Percentiles rank a stretch among this genome's conserved stretches.
Evolutionary conservation across 2,888 invertebrate genomes (phyloP).

Genomic region (Chloroclysta siterata): DNA sequence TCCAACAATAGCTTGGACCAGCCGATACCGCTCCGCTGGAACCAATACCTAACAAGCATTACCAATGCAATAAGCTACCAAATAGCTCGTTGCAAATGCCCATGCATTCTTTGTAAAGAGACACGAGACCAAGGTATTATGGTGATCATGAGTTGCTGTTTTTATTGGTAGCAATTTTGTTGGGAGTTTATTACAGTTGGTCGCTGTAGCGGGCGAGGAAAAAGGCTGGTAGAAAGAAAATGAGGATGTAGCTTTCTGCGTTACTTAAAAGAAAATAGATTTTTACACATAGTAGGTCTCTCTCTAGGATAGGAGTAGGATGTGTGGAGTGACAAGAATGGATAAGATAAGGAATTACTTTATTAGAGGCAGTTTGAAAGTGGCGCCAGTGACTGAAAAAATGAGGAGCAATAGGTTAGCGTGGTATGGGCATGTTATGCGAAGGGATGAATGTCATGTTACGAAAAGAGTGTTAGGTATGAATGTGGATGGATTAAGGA

Average conservation of each 20-base stretch:
- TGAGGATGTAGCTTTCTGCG: neutral
- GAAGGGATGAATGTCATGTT: too few species aligned
- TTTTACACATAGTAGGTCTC: neutral
- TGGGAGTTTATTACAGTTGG: constrained; percentile 7
- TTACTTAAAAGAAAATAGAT: constrained; percentile 8
- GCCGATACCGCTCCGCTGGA: constrained; percentile 45
- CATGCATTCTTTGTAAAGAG: constrained; percentile 31
- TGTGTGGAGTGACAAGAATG: too few species aligned
- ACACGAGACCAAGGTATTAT: constrained; percentile 23
- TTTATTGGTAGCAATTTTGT: constrained; percentile 20
- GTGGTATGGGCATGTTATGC: too few species aligned
- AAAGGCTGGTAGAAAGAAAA: constrained; percentile 1
- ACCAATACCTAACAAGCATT: constrained; percentile 69
- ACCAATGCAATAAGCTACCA: constrained; percentile 70
- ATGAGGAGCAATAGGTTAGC: too few species aligned
- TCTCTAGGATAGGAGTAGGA: too few species aligned
- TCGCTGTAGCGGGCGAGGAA: neutral
- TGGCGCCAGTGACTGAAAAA: too few species aligned
- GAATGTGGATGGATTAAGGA: too few species aligned
- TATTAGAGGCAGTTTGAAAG: too few species aligned
- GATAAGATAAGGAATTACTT: too few species aligned
- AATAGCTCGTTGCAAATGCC: constrained; percentile 51
- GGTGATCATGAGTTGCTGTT: constrained; percentile 20
- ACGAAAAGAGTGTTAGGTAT: too few species aligned
- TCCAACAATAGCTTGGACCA: constrained; percentile 38